phyloP scores from a whole-genome alignment of 2,113 vertebrate species.

The Anoura caudifer region DNA sequence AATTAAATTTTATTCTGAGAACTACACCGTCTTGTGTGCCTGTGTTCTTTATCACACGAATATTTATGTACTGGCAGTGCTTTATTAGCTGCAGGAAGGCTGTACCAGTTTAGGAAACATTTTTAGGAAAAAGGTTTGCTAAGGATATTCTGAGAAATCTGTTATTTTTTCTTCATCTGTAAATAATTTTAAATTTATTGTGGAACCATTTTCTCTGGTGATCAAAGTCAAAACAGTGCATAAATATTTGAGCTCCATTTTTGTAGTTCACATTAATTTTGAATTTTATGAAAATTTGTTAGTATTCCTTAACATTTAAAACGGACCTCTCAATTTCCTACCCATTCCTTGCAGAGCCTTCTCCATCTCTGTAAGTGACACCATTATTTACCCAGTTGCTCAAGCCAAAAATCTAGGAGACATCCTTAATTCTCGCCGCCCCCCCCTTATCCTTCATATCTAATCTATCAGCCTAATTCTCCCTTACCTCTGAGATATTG shows the following conservation, averaged over 20 bases:
- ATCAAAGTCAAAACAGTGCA: not conserved
- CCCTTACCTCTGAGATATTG: not conserved
- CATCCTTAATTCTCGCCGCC: not conserved
- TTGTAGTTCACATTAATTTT: conserved; percentile 25
- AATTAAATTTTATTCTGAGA: not conserved
- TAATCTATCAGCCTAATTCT: not conserved
- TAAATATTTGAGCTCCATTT: not conserved
- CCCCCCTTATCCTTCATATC: not conserved
- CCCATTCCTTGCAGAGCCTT: not conserved
- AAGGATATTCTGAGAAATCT: not conserved
- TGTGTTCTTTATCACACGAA: not conserved
- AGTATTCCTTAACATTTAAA: not conserved
- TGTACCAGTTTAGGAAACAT: not conserved
- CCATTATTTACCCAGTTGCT: conserved; percentile 14
- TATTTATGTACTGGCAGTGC: not conserved
- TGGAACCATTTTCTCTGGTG: not conserved
- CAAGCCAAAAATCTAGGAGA: not conserved
- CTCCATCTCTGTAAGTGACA: not conserved
- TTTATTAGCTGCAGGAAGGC: not conserved
- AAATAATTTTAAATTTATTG: conserved; percentile 3
- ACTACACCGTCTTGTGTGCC: not conserved
- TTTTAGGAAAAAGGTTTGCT: not conserved
- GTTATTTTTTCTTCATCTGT: not conserved
- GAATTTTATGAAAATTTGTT: not conserved
- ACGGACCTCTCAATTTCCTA: not conserved